Evolutionary conservation across 53 echinoderm and acorn worm genomes (phyloP).

Genomic region (Echinometra lucunter): DNA sequence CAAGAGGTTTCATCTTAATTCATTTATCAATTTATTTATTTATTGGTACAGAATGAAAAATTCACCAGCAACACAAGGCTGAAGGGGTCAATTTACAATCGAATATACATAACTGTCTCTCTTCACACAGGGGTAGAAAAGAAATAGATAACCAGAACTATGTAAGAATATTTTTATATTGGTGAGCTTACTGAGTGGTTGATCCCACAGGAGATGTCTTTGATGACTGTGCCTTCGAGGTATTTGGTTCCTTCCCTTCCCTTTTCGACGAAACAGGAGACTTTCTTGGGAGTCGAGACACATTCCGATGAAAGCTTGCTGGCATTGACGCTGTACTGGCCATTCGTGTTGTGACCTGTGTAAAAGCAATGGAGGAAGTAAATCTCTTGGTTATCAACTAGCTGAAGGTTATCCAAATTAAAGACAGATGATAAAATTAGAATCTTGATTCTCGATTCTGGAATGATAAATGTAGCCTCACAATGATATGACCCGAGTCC

Average conservation of each 20-base stretch:
- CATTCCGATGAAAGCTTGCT: conserved; percentile 91
- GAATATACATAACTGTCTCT: too few relatives aligned
- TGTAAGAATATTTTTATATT: background rate
- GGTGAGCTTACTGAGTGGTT: conserved; percentile 86
- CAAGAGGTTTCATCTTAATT: too few relatives aligned
- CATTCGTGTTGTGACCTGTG: conserved; percentile 95
- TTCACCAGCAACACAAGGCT: too few relatives aligned
- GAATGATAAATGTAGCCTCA: too few relatives aligned
- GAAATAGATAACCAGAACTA: background rate
- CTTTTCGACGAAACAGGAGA: conserved; percentile 81
- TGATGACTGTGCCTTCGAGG: conserved; percentile 82
- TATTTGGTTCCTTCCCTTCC: conserved; percentile 79
- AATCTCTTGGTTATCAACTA: too few relatives aligned
- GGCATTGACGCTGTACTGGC: conserved; percentile 87
- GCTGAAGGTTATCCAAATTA: too few relatives aligned
- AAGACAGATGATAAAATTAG: too few relatives aligned
- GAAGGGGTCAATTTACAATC: too few relatives aligned
- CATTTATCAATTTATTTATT: too few relatives aligned
- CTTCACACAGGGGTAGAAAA: background rate
- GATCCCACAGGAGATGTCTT: conserved; percentile 88
- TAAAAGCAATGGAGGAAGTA: background rate
- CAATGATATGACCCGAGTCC: too few relatives aligned
- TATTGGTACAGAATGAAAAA: too few relatives aligned
- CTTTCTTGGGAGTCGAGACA: conserved; percentile 83
- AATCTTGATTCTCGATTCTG: too few relatives aligned